phyloP scores from a whole-genome alignment of 2,113 vertebrate genomes.

The Mohoua ochrocephala region DNA sequence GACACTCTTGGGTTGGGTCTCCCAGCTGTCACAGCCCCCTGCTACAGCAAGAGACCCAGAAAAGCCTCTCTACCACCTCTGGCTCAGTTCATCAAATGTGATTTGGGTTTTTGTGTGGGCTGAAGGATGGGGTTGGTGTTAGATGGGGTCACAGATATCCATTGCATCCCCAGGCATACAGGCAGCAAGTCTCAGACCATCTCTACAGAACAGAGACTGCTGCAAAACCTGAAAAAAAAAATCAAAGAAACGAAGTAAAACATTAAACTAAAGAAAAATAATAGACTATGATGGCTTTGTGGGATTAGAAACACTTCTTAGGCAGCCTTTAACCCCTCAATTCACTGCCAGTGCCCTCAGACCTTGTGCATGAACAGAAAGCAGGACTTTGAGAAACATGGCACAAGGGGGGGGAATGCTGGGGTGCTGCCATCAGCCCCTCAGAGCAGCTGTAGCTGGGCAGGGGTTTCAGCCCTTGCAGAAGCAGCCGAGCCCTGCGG shows the following conservation, averaged over 20 bases:
- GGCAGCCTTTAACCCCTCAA: not conserved
- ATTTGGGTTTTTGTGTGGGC: not conserved
- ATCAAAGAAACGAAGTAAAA: not conserved
- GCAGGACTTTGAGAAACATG: not conserved
- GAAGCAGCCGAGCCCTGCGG: accelerated
- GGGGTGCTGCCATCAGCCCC: not conserved
- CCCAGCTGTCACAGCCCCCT: not conserved
- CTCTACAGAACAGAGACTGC: not conserved
- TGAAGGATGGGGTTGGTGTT: accelerated
- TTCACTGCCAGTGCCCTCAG: not conserved
- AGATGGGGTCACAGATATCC: no score
- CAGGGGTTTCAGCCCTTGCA: not conserved
- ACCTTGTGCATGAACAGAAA: accelerated
- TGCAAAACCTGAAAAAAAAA: not conserved
- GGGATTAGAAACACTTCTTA: not conserved
- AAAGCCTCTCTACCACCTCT: not conserved
- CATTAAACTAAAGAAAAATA: not conserved
- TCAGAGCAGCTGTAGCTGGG: not conserved
- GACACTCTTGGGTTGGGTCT: not conserved
- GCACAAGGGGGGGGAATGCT: accelerated
- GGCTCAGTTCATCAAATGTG: not conserved
- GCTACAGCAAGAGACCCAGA: not conserved
- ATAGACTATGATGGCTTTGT: not conserved
- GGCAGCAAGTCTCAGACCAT: not conserved
- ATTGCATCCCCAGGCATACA: accelerated